Evolutionary conservation across 2,888 invertebrate species (phyloP).

Genomic region (Tinea semifulvella): DNA sequence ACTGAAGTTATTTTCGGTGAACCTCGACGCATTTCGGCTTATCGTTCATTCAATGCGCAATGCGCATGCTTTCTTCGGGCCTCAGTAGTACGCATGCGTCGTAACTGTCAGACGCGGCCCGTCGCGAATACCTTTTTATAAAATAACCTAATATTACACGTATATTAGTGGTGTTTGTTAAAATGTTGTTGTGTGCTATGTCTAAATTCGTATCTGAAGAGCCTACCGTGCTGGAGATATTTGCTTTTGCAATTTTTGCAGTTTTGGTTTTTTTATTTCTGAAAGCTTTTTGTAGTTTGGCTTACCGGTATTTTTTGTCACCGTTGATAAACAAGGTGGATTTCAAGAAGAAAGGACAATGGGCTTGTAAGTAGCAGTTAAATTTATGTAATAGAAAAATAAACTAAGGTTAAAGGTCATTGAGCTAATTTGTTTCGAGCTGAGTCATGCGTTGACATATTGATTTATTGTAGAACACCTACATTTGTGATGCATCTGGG

Average conservation of each 20-base stretch:
- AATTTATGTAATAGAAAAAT: too few relatives aligned
- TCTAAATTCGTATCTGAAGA: not conserved
- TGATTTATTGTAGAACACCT: too few relatives aligned
- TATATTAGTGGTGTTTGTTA: too few relatives aligned
- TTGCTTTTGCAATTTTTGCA: slow-evolving; percentile 24
- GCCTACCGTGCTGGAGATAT: slow-evolving; percentile 20
- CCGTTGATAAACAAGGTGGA: slow-evolving; percentile 68
- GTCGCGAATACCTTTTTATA: slow-evolving; percentile 27
- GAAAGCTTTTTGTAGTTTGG: slow-evolving; percentile 30
- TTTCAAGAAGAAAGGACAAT: slow-evolving; percentile 75
- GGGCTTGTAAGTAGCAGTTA: slow-evolving; percentile 75
- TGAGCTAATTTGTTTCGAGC: too few relatives aligned
- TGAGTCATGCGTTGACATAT: too few relatives aligned
- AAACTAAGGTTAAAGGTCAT: too few relatives aligned
- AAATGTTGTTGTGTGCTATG: too few relatives aligned
- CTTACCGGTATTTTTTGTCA: too few relatives aligned
- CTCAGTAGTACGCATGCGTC: slow-evolving; percentile 52
- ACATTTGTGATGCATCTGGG: too few relatives aligned
- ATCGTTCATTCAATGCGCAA: slow-evolving; percentile 31
- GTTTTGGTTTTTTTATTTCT: slow-evolving; percentile 39
- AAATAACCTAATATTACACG: slow-evolving; percentile 44
- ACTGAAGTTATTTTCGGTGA: not conserved
- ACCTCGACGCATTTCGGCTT: not conserved
- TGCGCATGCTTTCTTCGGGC: slow-evolving; percentile 53
- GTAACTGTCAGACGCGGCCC: slow-evolving; percentile 47